Evolutionary conservation across 1,140 invertebrate genomes (phyloP).

Genomic region (Agrypnia vestita): DNA sequence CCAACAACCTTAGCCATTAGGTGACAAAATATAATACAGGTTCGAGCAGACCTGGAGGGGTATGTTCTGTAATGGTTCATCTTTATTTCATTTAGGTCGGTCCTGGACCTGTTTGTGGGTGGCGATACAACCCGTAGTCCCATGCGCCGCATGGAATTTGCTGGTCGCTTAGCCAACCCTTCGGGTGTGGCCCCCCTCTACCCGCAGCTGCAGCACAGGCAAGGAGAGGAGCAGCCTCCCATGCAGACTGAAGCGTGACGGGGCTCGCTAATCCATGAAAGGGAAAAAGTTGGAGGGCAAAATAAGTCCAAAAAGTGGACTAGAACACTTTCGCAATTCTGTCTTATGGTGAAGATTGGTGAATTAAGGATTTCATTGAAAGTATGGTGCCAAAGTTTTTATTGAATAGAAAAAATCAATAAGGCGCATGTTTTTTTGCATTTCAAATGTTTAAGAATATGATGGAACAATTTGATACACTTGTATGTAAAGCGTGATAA

Average conservation of each 20-base stretch:
- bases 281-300: too few relatives aligned
- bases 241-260: slow-evolving; percentile 64
- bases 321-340: too few relatives aligned
- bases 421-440: too few relatives aligned
- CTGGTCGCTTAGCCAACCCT: slow-evolving; percentile 82
- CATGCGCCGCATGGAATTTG: slow-evolving; percentile 82
- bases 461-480: too few relatives aligned
- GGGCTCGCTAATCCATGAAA: not conserved
- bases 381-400: too few relatives aligned
- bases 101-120: slow-evolving; percentile 79
- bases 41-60: not conserved
- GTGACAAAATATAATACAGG: not conserved
- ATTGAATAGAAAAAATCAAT: too few relatives aligned
- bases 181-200: slow-evolving; percentile 84
- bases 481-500: too few relatives aligned
- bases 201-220: slow-evolving; percentile 74
- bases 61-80: not conserved
- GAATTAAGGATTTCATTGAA: too few relatives aligned
- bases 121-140: slow-evolving; percentile 72
- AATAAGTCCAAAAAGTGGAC: too few relatives aligned
- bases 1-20: not conserved
- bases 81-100: slow-evolving; percentile 68
- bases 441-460: too few relatives aligned
- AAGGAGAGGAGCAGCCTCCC: slow-evolving; percentile 42
- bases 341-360: too few relatives aligned